A percentile compares a stretch with the other conserved stretches of the same genome.
Conservation (phyloP, 2,888 invertebrate genomes). For the Philonicus albiceps region DNA sequence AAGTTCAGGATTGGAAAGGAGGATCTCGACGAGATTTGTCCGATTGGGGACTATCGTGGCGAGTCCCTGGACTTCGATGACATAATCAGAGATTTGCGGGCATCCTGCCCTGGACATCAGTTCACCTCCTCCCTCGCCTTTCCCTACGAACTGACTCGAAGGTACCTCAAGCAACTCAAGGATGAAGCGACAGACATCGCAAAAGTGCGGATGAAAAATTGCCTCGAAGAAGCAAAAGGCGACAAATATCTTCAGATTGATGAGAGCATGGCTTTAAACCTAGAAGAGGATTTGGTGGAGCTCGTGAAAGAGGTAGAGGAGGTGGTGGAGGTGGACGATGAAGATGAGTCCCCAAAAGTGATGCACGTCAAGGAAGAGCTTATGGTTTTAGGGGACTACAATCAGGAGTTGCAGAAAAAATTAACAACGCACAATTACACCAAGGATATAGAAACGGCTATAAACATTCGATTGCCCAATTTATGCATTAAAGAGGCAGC, state of each 20-base stretch:
- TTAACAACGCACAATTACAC: not conserved
- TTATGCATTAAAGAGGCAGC: not conserved
- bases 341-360: not conserved
- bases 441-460: not conserved
- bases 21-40: not conserved
- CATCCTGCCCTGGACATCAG: not conserved
- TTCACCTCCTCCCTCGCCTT: not conserved
- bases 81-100: constrained; percentile 43
- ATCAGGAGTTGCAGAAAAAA: not conserved
- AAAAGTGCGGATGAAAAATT: constrained; percentile 16
- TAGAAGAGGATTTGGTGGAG: not conserved
- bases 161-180: not conserved
- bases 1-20: constrained; percentile 30
- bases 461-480: not conserved
- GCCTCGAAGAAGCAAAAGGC: not conserved
- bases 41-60: not conserved
- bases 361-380: not conserved
- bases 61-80: constrained; percentile 41
- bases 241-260: constrained; percentile 3
- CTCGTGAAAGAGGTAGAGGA: not conserved
- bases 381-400: not conserved
- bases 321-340: not conserved
- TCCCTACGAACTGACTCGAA: not conserved
- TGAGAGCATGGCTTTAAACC: not conserved
- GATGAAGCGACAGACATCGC: not conserved